phyloP scores from a whole-genome alignment of 2,888 invertebrate genomes.

The Aphidius colemani region DNA sequence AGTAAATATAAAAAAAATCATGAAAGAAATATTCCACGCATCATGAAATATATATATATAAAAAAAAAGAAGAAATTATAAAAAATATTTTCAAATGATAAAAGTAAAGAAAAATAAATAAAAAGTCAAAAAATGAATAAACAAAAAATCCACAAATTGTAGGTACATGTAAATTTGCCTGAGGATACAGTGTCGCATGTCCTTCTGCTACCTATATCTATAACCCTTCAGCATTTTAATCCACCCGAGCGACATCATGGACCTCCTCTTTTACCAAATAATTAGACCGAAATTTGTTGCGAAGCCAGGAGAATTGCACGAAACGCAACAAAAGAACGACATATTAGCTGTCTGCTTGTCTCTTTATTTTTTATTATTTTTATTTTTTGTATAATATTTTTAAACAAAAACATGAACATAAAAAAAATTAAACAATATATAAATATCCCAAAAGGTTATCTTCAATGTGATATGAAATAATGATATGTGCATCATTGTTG shows the following conservation, averaged over 20 bases:
- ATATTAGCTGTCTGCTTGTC: constrained; percentile 49
- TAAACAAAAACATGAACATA: constrained; percentile 5
- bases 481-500: no score
- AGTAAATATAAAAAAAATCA: background rate
- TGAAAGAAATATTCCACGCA: constrained; percentile 2
- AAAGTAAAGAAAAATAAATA: background rate
- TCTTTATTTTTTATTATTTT: constrained; percentile 18
- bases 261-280: constrained; percentile 45
- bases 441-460: no score
- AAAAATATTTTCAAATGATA: constrained; percentile 23
- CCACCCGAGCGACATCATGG: constrained; percentile 51
- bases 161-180: constrained; percentile 7
- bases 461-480: no score
- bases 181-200: constrained; percentile 32
- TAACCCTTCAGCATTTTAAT: constrained; percentile 54
- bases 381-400: constrained; percentile 12
- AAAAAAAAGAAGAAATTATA: constrained; percentile 21
- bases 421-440: background rate
- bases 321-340: constrained; percentile 57
- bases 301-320: constrained; percentile 51
- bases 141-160: constrained; percentile 13
- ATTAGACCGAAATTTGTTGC: constrained; percentile 58
- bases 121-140: no score
- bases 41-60: background rate
- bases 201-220: constrained; percentile 24